Evolutionary conservation across 2,888 invertebrate genomes (phyloP).

Genomic region (Heliconius aoede): DNA sequence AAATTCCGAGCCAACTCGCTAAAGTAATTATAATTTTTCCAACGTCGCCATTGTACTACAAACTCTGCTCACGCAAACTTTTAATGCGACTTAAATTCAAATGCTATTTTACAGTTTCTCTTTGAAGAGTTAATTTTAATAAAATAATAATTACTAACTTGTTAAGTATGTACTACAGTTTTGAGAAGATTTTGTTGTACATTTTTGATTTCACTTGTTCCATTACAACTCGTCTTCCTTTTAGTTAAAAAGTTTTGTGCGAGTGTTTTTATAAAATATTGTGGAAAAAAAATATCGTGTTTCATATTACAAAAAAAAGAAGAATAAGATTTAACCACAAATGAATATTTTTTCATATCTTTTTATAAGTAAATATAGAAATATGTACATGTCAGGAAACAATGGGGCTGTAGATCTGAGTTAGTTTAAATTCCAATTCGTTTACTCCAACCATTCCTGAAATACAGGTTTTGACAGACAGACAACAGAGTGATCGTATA

Average conservation of each 20-base stretch:
- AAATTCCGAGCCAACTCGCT: conserved; percentile 73
- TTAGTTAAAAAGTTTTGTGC: too few relatives aligned
- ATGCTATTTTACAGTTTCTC: conserved; percentile 76
- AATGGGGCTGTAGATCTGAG: too few relatives aligned
- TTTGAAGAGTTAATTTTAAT: conserved; percentile 72
- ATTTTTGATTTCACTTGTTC: not conserved
- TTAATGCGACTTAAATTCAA: conserved; percentile 81
- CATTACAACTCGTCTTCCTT: not conserved
- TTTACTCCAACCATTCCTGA: too few relatives aligned
- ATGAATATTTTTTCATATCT: too few relatives aligned
- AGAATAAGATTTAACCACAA: too few relatives aligned
- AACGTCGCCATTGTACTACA: conserved; percentile 76
- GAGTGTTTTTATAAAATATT: too few relatives aligned
- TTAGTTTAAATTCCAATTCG: too few relatives aligned
- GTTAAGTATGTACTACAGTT: conserved; percentile 40
- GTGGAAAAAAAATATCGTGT: not conserved
- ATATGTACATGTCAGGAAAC: too few relatives aligned
- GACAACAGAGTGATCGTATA: too few relatives aligned
- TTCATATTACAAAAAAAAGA: too few relatives aligned
- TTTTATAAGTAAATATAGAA: too few relatives aligned
- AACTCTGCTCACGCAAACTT: conserved; percentile 79
- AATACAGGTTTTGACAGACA: too few relatives aligned
- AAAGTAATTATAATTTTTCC: conserved; percentile 82
- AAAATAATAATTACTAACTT: conserved; percentile 55
- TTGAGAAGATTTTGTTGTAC: not conserved